These are phyloP conservation scores for Crotalus helleri DNA, from an alignment of 2,113 vertebrate genomes.

Conservation along the genomic window DNA sequence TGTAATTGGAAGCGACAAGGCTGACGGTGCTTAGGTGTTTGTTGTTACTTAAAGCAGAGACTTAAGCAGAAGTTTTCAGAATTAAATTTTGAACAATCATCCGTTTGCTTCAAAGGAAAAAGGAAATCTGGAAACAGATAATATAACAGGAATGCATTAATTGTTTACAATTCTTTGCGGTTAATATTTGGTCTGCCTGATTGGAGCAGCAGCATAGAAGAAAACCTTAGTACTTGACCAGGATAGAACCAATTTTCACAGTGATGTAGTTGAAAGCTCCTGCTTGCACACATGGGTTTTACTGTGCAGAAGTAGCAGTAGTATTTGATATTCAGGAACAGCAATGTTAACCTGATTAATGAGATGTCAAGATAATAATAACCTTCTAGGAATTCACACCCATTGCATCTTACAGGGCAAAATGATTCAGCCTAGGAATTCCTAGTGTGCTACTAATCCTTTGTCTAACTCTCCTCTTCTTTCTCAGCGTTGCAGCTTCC, in stretches of 20 bases:
- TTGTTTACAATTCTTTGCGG: background rate
- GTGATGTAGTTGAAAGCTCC: background rate
- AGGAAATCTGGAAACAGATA: background rate
- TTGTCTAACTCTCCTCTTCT: background rate
- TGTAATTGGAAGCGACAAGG: background rate
- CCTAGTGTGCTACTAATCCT: background rate
- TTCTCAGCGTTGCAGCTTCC: conserved; percentile 83
- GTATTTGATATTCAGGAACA: background rate
- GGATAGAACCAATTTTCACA: too few species aligned
- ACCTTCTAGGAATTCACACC: background rate
- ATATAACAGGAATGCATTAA: background rate
- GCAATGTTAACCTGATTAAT: background rate
- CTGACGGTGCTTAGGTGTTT: background rate
- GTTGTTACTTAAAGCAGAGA: background rate
- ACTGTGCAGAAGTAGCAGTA: background rate
- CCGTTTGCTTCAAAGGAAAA: background rate
- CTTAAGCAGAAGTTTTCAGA: background rate
- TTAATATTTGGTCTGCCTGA: background rate
- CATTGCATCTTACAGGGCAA: background rate
- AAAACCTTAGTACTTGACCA: background rate
- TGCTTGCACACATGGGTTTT: background rate
- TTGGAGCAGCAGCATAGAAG: background rate
- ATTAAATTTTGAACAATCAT: background rate
- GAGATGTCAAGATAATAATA: background rate
- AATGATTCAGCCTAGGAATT: background rate